Conservation (phyloP, 1,140 invertebrate species). For the Drosophila bocqueti region DNA sequence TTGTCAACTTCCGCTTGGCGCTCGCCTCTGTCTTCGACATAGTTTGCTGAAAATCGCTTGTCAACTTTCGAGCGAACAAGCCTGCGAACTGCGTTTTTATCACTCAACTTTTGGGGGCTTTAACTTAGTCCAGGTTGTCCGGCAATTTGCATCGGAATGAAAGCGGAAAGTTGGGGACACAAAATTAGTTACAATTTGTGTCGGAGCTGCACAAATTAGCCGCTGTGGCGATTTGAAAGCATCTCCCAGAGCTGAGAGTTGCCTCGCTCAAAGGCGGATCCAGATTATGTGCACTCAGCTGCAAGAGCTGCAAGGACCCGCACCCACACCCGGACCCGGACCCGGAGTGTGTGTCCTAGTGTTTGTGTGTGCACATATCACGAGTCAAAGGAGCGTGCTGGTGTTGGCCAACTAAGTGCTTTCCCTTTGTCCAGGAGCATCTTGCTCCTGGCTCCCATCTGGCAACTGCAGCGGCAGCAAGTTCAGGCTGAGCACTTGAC, state of each 20-base stretch:
- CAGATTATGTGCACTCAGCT: conserved; percentile 58
- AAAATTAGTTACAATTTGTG: conserved; percentile 56
- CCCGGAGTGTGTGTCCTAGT: neutral
- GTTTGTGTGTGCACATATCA: conserved; percentile 29
- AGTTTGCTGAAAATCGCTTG: conserved; percentile 46
- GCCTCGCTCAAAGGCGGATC: conserved; percentile 31
- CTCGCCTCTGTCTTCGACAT: conserved; percentile 38
- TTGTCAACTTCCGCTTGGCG: conserved; percentile 24
- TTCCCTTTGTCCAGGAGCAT: conserved; percentile 31
- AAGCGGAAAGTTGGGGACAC: conserved; percentile 27
- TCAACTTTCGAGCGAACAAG: conserved; percentile 37
- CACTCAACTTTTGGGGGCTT: conserved; percentile 20
- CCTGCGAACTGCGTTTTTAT: conserved; percentile 16
- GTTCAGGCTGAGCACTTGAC: conserved; percentile 73
- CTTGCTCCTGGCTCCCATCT: conserved; percentile 8
- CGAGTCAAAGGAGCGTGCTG: conserved; percentile 43
- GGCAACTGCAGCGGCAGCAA: conserved; percentile 13
- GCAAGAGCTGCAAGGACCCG: neutral
- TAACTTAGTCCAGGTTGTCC: conserved; percentile 40
- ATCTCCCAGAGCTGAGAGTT: conserved; percentile 16
- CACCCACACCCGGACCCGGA: neutral
- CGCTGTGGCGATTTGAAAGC: conserved; percentile 41
- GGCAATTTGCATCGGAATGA: conserved; percentile 55
- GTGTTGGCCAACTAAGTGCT: conserved; percentile 36
- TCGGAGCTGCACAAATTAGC: conserved; percentile 43